These are phyloP conservation scores for Torymus tubicola DNA, from an alignment of 2,888 invertebrate species.

Conservation along the genomic window DNA sequence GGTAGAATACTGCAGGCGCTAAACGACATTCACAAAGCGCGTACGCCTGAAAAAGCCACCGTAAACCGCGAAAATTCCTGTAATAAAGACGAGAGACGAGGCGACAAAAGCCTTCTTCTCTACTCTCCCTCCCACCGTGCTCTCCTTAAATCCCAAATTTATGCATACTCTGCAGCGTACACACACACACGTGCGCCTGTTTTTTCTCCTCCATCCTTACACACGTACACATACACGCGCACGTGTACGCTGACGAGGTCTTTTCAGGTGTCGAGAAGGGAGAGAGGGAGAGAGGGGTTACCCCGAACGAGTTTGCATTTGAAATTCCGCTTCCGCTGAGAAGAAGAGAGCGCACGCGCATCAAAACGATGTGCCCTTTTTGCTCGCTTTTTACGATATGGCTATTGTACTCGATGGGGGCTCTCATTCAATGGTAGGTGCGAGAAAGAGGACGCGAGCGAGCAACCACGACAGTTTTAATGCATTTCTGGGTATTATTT, in stretches of 20 bases:
- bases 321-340: constrained; percentile 38
- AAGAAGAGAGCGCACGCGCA: background rate
- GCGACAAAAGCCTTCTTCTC: constrained; percentile 15
- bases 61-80: background rate
- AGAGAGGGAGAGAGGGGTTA: constrained; percentile 21
- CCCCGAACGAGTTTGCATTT: constrained; percentile 36
- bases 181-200: background rate
- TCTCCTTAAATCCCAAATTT: constrained; percentile 16
- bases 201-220: background rate
- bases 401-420: constrained; percentile 10
- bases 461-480: no score
- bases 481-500: no score
- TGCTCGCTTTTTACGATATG: background rate
- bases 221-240: background rate
- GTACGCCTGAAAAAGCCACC: constrained; percentile 11
- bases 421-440: no score
- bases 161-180: background rate
- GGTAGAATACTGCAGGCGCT: no score
- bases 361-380: background rate
- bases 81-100: background rate
- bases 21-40: no score
- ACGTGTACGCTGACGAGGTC: constrained; percentile 23
- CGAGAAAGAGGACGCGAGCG: no score
- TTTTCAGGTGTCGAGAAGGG: constrained; percentile 34
- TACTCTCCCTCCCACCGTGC: no score